Conservation (phyloP, 2,888 invertebrate genomes). For the Watsonalla binaria region DNA sequence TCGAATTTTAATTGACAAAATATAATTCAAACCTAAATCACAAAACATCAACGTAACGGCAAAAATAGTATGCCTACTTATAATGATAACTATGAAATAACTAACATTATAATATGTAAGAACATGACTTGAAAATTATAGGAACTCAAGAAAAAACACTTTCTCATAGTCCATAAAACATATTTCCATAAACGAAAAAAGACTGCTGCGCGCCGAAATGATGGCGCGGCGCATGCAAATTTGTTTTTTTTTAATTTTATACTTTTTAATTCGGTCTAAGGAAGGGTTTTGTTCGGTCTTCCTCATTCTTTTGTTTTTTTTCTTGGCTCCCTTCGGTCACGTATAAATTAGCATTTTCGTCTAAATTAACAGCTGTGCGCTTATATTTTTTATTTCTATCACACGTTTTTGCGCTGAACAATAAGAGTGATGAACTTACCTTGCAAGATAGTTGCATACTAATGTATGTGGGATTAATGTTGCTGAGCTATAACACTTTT, state of each 20-base stretch:
- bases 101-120: background rate
- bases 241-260: slow-evolving; percentile 55
- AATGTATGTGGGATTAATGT: slow-evolving; percentile 44
- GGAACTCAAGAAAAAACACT: slow-evolving; percentile 65
- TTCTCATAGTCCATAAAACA: slow-evolving; percentile 59
- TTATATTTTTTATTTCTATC: slow-evolving; percentile 60
- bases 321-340: slow-evolving; percentile 65
- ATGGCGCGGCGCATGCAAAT: slow-evolving; percentile 64
- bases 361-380: slow-evolving; percentile 67
- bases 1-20: too few relatives aligned
- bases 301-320: slow-evolving; percentile 65
- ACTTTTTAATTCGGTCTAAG: slow-evolving; percentile 59
- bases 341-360: slow-evolving; percentile 72
- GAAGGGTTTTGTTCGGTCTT: slow-evolving; percentile 67
- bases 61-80: too few relatives aligned
- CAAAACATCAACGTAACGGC: too few relatives aligned
- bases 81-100: too few relatives aligned
- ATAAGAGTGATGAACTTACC: slow-evolving; percentile 52
- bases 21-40: too few relatives aligned
- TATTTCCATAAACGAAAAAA: slow-evolving; percentile 54
- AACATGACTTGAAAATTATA: slow-evolving; percentile 16
- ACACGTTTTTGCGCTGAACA: slow-evolving; percentile 67
- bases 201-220: slow-evolving; percentile 30
- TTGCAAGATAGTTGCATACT: slow-evolving; percentile 53
- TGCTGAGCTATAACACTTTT: slow-evolving; percentile 39